Base-by-base conservation (phyloP, 2,888 invertebrate species). In the Ophion obscuratus region DNA sequence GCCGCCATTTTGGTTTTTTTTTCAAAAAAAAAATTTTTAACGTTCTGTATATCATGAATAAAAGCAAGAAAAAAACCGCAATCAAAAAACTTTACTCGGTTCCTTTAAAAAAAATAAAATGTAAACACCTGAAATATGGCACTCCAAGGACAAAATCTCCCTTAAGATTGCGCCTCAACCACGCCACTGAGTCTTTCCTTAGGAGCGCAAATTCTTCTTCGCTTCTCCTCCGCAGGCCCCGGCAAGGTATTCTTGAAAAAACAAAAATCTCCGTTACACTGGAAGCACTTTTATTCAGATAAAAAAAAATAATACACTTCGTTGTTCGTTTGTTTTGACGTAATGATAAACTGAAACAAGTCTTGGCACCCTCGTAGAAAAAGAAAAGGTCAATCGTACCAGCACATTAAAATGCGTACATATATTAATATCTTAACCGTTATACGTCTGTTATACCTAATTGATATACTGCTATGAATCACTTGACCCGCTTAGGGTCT, bases 241-340 rank as follows among this genome's bases (percentile, higher is more conserved):
- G 11, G 5, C 10, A 24, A 68, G 20, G 7, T 44, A 14, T 57
- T 75, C n/a, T 11, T 10, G 68, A 80, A 11, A n/a, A 44, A 59
- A 62, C n/a, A 40, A 68, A 68, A n/a, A 71, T 9, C 20, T 20
- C 0, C 6, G 17, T 17, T 20, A 2, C 24, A n/a, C 31, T 17
- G 36, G 40, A 5, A 57, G 24, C 66, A 73, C 57, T 36, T 57
- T 80, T 64, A 67, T 80, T 80, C 11, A 57, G 64, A 68, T 71
- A 61, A 68, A 77, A 68, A 73, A 62, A 66, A 71, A 78, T 62
- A 44, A 73, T 73, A 71, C 70, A 71, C 82, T 61, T 71, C 40
- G 61, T 75, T 74, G 5, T 64, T 73, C 14, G 14, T 36, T 62
- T 10, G 61, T 1, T 44, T 36, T n/a, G 10, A 5, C 3, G 1